Evolutionary conservation across 2,888 invertebrate species (phyloP).

Genomic region (Dorcus hopei): DNA sequence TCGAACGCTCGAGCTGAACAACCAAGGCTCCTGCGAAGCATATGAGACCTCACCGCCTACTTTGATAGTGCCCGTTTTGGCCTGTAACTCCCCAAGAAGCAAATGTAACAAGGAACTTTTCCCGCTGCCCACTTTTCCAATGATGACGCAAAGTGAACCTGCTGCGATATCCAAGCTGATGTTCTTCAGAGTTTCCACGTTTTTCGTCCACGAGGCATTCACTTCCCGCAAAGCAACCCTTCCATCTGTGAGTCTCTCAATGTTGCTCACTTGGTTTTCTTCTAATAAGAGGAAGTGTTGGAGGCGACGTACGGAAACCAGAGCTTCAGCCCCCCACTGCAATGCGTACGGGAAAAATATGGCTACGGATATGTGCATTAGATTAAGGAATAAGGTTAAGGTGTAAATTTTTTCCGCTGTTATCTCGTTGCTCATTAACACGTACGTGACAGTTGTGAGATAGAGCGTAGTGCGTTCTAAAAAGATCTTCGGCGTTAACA

Average conservation of each 20-base stretch:
- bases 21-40: constrained; percentile 65
- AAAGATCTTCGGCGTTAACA: constrained; percentile 71
- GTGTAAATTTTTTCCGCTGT: constrained; percentile 47
- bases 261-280: constrained; percentile 46
- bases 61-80: constrained; percentile 50
- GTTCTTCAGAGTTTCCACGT: constrained; percentile 32
- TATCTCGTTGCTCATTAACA: constrained; percentile 64
- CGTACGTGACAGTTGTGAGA: constrained; percentile 69
- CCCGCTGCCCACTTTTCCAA: constrained; percentile 90
- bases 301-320: constrained; percentile 54
- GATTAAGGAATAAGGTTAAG: constrained; percentile 51
- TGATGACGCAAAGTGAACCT: constrained; percentile 65
- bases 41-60: constrained; percentile 56
- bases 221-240: constrained; percentile 28
- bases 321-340: constrained; percentile 57
- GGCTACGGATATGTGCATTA: constrained; percentile 54
- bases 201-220: constrained; percentile 30
- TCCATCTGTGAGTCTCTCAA: constrained; percentile 11
- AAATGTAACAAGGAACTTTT: constrained; percentile 58
- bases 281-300: constrained; percentile 56
- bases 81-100: constrained; percentile 59
- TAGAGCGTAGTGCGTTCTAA: constrained; percentile 77
- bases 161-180: constrained; percentile 48
- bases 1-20: constrained; percentile 56
- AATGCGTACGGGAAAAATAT: constrained; percentile 59